Conservation (phyloP, 1,140 invertebrate genomes). For the Chrysoperla carnea region DNA sequence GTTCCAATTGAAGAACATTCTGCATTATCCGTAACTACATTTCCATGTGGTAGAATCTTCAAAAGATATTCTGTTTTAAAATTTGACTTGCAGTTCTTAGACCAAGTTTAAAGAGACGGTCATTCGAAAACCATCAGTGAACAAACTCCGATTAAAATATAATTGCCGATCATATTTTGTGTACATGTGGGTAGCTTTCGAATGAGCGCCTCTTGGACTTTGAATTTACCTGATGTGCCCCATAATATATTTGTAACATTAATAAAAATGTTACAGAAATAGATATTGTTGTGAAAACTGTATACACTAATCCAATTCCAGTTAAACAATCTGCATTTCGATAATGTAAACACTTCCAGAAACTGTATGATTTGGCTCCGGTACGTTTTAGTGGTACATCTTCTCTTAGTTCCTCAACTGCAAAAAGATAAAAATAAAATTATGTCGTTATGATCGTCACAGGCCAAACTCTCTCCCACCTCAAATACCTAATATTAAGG, state of each 20-base stretch:
- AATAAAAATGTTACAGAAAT: conserved; percentile 44
- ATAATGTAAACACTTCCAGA: conserved; percentile 6
- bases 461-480: no score
- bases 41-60: conserved; percentile 52
- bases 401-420: conserved; percentile 24
- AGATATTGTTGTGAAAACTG: conserved; percentile 32
- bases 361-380: conserved; percentile 10
- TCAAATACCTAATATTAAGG: no score
- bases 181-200: no score
- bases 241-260: conserved; percentile 44
- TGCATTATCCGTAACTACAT: conserved; percentile 49
- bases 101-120: background rate
- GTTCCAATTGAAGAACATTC: conserved; percentile 55
- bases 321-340: conserved; percentile 18
- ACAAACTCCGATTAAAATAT: conserved; percentile 2
- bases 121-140: conserved; percentile 1
- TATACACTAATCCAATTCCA: conserved; percentile 25
- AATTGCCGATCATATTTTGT: no score
- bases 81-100: conserved; percentile 1
- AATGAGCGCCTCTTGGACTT: background rate
- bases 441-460: no score
- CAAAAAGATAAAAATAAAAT: background rate
- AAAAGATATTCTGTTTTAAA: conserved; percentile 6
- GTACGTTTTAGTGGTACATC: conserved; percentile 31
- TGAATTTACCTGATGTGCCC: conserved; percentile 36